These are phyloP conservation scores for Bradynema listronoti DNA, from an alignment of 1,140 invertebrate species.

Conservation along the genomic window DNA sequence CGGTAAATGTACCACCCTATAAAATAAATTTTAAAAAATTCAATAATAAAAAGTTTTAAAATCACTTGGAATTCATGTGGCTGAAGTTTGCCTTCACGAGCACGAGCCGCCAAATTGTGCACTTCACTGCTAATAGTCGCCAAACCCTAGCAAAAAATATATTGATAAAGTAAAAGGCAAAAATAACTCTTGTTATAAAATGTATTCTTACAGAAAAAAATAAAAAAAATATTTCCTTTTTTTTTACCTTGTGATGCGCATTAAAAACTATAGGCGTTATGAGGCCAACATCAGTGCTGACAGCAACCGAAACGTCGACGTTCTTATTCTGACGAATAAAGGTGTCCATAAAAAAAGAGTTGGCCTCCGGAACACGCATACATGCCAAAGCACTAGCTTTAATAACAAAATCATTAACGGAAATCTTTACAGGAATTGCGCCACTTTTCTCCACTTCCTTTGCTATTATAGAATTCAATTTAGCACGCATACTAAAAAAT, in stretches of 20 bases:
- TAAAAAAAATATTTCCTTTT: neutral
- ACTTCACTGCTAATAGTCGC: constrained; percentile 78
- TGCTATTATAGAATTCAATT: constrained; percentile 70
- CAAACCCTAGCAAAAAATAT: constrained; percentile 65
- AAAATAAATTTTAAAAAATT: constrained; percentile 57
- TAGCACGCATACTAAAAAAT: constrained; percentile 66
- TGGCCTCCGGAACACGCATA: constrained; percentile 84
- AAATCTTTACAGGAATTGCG: constrained; percentile 67
- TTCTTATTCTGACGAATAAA: constrained; percentile 85
- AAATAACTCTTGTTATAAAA: constrained; percentile 15
- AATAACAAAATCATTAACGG: constrained; percentile 93
- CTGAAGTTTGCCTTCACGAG: constrained; percentile 83
- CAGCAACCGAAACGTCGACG: constrained; percentile 92
- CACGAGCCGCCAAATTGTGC: constrained; percentile 77
- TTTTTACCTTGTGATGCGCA: constrained; percentile 75
- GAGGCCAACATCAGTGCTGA: constrained; percentile 85
- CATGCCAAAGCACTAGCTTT: constrained; percentile 87
- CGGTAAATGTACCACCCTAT: constrained; percentile 70
- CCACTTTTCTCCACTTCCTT: constrained; percentile 60
- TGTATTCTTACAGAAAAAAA: constrained; percentile 1
- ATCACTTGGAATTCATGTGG: constrained; percentile 94
- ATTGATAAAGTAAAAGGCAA: too few relatives aligned
- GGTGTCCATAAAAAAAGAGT: constrained; percentile 89
- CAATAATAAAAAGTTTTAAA: constrained; percentile 28
- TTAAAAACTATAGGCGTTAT: constrained; percentile 95